phyloP scores from a whole-genome alignment of 2,113 vertebrate species.

The Microtus oregoni region DNA sequence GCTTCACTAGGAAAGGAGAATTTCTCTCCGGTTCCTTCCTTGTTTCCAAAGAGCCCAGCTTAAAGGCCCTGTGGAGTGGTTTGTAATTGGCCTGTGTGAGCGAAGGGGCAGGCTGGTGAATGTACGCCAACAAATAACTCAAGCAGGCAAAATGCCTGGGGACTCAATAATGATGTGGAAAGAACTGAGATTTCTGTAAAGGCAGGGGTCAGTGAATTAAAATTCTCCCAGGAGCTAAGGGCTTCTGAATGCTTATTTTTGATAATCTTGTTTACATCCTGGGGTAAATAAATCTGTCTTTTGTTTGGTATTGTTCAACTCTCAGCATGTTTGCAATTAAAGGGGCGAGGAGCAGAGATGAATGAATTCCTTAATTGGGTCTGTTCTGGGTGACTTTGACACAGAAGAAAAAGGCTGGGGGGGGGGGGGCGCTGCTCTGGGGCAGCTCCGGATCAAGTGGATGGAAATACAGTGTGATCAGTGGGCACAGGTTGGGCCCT shows the following conservation, averaged over 20 bases:
- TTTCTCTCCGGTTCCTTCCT: slow-evolving; percentile 10
- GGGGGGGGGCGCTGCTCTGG: slow-evolving; percentile 6
- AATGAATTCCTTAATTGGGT: slow-evolving; percentile 74
- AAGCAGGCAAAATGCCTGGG: slow-evolving; percentile 9
- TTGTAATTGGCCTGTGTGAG: slow-evolving; percentile 28
- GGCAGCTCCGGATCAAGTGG: slow-evolving; percentile 56
- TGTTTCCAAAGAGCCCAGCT: neutral
- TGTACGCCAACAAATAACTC: slow-evolving; percentile 62
- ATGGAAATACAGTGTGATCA: slow-evolving; percentile 21
- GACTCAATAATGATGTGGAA: slow-evolving; percentile 69
- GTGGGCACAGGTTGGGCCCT: neutral
- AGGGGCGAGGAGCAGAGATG: slow-evolving; percentile 64
- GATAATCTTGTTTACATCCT: slow-evolving; percentile 73
- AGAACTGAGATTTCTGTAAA: slow-evolving; percentile 47
- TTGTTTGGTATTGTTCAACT: slow-evolving; percentile 67
- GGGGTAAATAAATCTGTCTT: slow-evolving; percentile 73
- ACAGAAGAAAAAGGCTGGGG: slow-evolving; percentile 11
- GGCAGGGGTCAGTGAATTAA: slow-evolving; percentile 74
- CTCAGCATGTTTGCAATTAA: slow-evolving; percentile 72
- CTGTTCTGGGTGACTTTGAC: slow-evolving; percentile 31
- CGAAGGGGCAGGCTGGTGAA: neutral
- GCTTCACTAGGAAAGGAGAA: slow-evolving; percentile 14
- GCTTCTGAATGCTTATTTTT: slow-evolving; percentile 66
- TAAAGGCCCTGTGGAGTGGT: neutral
- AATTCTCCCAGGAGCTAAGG: slow-evolving; percentile 60